These are phyloP conservation scores for Thymallus thymallus DNA, from an alignment of 2,113 vertebrate species.

Conservation along the genomic window DNA sequence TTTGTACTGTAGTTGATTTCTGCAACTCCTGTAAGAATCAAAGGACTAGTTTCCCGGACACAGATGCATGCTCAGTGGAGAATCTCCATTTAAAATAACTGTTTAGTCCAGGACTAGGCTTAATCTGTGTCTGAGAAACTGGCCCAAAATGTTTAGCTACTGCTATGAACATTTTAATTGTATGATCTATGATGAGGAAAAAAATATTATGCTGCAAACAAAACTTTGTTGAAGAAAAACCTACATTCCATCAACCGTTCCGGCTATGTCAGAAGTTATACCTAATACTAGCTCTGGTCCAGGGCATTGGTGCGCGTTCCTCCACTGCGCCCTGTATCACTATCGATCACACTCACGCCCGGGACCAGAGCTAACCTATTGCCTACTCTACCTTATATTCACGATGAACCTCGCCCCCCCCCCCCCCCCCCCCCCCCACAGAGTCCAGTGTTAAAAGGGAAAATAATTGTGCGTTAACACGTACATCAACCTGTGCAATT, in stretches of 20 bases:
- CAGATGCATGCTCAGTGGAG: too few relatives aligned
- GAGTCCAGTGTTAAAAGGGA: conserved; percentile 81
- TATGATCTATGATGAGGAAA: conserved; percentile 9
- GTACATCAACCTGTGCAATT: conserved; percentile 79
- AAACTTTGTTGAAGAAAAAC: conserved; percentile 43
- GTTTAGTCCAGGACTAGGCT: too few relatives aligned
- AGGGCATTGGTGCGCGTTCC: too few relatives aligned
- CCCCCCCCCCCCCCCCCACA: not conserved
- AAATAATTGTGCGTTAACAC: conserved; percentile 65
- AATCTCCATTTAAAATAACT: too few relatives aligned
- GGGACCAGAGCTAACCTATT: too few relatives aligned
- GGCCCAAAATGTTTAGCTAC: conserved; percentile 38
- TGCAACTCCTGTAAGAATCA: conserved; percentile 58
- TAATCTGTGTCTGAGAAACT: too few relatives aligned
- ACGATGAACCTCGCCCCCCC: conserved; percentile 41
- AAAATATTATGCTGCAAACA: conserved; percentile 35
- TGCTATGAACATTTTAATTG: conserved; percentile 61
- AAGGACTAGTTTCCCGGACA: not conserved
- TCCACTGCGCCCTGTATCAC: too few relatives aligned
- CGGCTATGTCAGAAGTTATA: conserved; percentile 72
- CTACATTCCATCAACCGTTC: conserved; percentile 67
- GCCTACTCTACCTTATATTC: conserved; percentile 57
- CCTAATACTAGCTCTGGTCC: conserved; percentile 21
- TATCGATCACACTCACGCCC: too few relatives aligned
- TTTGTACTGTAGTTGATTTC: conserved; percentile 67